These are phyloP conservation scores for Nephrotoma guestfalica DNA, from an alignment of 2,888 invertebrate genomes.

Conservation along the genomic window DNA sequence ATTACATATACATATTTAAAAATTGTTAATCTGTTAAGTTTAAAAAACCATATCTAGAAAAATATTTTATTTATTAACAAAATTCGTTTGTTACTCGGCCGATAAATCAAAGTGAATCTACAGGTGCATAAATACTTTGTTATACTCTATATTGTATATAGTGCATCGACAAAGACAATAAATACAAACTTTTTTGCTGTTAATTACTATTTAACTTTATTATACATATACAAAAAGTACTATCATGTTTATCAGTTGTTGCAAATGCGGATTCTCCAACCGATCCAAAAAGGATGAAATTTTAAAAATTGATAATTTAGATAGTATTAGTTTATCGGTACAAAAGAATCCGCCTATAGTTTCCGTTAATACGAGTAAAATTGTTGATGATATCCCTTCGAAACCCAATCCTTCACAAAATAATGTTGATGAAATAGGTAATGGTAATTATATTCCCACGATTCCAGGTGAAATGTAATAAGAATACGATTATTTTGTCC, in stretches of 20 bases:
- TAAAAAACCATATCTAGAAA: background rate
- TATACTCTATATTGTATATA: background rate
- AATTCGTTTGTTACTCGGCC: background rate
- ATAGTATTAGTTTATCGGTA: background rate
- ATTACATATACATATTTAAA: background rate
- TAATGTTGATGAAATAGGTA: background rate
- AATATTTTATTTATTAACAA: background rate
- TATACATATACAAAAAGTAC: background rate
- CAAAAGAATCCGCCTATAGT: background rate
- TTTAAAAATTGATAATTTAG: background rate
- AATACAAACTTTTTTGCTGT: background rate
- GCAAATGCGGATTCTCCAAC: background rate
- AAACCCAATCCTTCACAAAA: background rate
- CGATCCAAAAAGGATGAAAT: background rate
- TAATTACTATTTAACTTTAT: background rate
- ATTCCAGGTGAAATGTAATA: background rate
- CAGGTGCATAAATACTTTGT: background rate
- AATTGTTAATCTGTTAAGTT: background rate
- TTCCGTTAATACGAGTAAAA: background rate
- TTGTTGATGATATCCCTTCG: background rate
- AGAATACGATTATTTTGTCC: background rate
- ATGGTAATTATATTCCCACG: background rate
- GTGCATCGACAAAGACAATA: background rate
- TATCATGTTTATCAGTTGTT: background rate
- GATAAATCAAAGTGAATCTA: background rate